A percentile compares a stretch with the other conserved stretches of the same genome.
phyloP scores from a whole-genome alignment of 1,140 invertebrate genomes.

The Sipha flava region DNA sequence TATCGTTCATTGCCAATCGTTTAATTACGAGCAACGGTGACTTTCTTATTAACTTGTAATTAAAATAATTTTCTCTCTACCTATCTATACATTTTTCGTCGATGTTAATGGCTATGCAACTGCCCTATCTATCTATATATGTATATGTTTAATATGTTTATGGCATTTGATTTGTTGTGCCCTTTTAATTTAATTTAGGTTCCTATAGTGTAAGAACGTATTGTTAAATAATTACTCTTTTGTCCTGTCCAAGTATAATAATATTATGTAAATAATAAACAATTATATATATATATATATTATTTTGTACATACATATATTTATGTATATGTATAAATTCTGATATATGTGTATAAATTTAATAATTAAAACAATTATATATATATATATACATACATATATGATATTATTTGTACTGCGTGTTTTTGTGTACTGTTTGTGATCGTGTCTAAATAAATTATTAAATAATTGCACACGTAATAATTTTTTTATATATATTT shows the following conservation, averaged over 20 bases:
- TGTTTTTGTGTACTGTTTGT: slow-evolving; percentile 23
- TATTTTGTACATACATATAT: background rate
- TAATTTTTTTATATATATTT: slow-evolving; percentile 13
- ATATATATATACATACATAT: background rate
- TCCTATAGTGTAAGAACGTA: slow-evolving; percentile 21
- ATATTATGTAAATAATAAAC: background rate
- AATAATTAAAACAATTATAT: background rate
- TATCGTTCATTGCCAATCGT: no score
- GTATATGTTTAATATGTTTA: background rate
- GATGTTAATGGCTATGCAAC: background rate
- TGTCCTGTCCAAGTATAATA: slow-evolving; percentile 20
- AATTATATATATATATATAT: slow-evolving; percentile 2
- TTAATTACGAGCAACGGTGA: no score
- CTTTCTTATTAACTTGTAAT: no score
- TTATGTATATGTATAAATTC: background rate
- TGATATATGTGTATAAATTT: background rate
- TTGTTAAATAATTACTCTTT: slow-evolving; percentile 23
- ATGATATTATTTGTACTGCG: slow-evolving; percentile 21
- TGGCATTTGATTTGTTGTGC: background rate
- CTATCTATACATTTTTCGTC: no score
- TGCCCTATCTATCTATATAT: background rate
- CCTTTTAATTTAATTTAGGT: slow-evolving; percentile 19
- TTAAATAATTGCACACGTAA: slow-evolving; percentile 9
- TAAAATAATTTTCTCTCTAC: no score
- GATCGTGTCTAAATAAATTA: slow-evolving; percentile 29